A percentile compares a stretch with the other conserved stretches of the same genome.
Conservation (phyloP, 2,888 invertebrate species). For the Ophraella communa region DNA sequence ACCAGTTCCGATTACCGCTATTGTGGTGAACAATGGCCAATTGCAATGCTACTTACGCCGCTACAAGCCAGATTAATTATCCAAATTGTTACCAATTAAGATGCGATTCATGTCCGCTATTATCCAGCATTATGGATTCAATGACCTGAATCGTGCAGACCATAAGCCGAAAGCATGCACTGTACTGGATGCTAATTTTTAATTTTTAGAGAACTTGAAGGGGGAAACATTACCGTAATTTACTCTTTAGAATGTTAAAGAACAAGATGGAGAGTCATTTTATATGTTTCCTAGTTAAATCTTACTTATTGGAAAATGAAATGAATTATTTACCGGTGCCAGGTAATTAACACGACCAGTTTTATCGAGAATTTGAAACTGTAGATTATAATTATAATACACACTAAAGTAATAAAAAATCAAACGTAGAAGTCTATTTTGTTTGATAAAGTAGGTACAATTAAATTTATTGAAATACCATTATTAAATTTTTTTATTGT, state of each 20-base stretch:
- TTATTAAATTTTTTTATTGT: too few species aligned
- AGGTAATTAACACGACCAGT: too few species aligned
- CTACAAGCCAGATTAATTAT: slow-evolving; percentile 61
- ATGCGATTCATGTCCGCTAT: slow-evolving; percentile 62
- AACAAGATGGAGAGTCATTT: too few species aligned
- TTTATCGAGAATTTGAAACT: too few species aligned
- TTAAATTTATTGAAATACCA: too few species aligned
- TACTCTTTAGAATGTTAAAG: neutral
- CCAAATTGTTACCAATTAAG: slow-evolving; percentile 66
- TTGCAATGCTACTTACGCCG: slow-evolving; percentile 59
- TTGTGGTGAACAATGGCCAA: slow-evolving; percentile 61
- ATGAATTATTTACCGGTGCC: too few species aligned
- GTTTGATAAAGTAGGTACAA: too few species aligned
- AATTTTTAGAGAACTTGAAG: slow-evolving; percentile 20
- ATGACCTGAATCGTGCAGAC: slow-evolving; percentile 30
- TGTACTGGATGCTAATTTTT: slow-evolving; percentile 17
- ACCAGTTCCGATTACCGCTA: slow-evolving; percentile 61
- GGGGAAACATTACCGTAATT: neutral
- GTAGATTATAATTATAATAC: too few species aligned
- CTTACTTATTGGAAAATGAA: too few species aligned
- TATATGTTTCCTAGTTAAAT: too few species aligned
- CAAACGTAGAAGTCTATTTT: too few species aligned
- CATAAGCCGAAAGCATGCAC: slow-evolving; percentile 7
- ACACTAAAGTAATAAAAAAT: too few species aligned
- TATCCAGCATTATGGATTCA: slow-evolving; percentile 51